Percentiles rank a stretch among this genome's conserved stretches.
Conservation (phyloP, 2,888 invertebrate genomes). For the Chironomus riparius region DNA sequence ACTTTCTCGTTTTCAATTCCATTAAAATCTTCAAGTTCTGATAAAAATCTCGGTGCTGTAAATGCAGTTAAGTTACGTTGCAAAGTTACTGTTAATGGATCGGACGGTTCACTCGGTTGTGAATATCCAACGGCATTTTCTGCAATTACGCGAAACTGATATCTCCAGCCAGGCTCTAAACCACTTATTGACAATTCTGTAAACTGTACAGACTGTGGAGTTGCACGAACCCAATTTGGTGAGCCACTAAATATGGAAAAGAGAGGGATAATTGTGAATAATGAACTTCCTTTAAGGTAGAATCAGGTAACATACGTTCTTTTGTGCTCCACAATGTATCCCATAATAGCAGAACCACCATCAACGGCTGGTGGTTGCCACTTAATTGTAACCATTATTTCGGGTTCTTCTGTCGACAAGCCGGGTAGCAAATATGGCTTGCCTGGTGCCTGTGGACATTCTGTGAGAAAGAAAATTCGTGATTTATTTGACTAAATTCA, state of each 20-base stretch:
- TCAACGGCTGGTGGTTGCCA: constrained; percentile 76
- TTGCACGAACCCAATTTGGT: constrained; percentile 73
- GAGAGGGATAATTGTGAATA: too few species aligned
- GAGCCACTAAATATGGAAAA: constrained; percentile 47
- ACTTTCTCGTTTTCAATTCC: constrained; percentile 76
- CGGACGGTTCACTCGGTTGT: constrained; percentile 75
- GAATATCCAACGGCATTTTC: constrained; percentile 84
- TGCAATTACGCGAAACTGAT: constrained; percentile 86
- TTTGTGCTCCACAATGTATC: constrained; percentile 72
- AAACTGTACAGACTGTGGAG: constrained; percentile 58
- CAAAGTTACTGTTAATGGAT: constrained; percentile 71
- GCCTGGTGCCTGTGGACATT: constrained; percentile 69
- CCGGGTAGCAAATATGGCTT: constrained; percentile 71
- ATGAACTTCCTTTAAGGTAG: background rate
- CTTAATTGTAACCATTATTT: constrained; percentile 62
- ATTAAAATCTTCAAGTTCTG: constrained; percentile 58
- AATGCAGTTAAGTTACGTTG: constrained; percentile 59
- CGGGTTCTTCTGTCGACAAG: constrained; percentile 57
- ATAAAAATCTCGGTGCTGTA: constrained; percentile 62
- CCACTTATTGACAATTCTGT: constrained; percentile 73
- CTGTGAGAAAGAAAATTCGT: constrained; percentile 41
- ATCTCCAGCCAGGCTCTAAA: constrained; percentile 75
- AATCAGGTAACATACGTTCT: constrained; percentile 39
- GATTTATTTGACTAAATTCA: background rate
- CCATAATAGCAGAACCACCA: constrained; percentile 78